Conservation (phyloP, 1,140 invertebrate species). For the Aphelenchoides fujianensis region DNA sequence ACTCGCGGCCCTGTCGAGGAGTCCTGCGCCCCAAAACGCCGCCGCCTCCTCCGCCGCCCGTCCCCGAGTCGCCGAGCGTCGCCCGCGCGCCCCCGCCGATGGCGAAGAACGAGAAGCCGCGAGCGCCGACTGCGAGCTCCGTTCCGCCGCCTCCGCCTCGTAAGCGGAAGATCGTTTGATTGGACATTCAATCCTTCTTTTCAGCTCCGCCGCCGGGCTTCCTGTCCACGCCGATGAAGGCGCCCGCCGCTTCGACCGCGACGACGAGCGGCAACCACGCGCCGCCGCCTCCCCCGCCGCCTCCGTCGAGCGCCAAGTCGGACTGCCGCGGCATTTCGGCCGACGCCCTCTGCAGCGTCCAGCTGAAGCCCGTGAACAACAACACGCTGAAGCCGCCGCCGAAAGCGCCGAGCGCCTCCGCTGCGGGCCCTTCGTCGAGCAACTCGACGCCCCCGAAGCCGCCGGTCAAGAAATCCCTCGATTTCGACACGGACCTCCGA, state of each 20-base stretch:
- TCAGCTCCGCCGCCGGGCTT: constrained; percentile 18
- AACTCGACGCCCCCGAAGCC: constrained; percentile 16
- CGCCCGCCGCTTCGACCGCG: too few species aligned
- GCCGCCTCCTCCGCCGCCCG: constrained; percentile 48
- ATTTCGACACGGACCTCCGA: constrained; percentile 59
- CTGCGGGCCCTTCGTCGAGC: too few species aligned
- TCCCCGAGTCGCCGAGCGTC: too few species aligned
- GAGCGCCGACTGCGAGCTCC: neutral
- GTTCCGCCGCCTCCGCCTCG: neutral
- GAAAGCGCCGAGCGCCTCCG: neutral
- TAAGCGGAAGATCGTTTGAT: neutral
- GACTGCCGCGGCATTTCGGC: constrained; percentile 47
- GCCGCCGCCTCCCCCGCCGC: constrained; percentile 53
- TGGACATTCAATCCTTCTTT: neutral
- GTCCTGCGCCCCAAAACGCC: constrained; percentile 54
- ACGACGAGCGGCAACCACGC: constrained; percentile 16
- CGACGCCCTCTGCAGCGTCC: constrained; percentile 49
- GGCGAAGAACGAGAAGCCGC: neutral
- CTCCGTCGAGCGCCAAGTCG: constrained; percentile 29
- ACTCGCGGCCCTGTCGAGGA: constrained; percentile 41
- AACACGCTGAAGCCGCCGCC: neutral
- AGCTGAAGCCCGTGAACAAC: constrained; percentile 49
- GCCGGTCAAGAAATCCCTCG: constrained; percentile 21
- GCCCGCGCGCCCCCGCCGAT: neutral
- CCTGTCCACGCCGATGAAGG: constrained; percentile 4